Base-by-base conservation (phyloP, 2,797 vertebrate species). In the Glyptemys insculpta region DNA sequence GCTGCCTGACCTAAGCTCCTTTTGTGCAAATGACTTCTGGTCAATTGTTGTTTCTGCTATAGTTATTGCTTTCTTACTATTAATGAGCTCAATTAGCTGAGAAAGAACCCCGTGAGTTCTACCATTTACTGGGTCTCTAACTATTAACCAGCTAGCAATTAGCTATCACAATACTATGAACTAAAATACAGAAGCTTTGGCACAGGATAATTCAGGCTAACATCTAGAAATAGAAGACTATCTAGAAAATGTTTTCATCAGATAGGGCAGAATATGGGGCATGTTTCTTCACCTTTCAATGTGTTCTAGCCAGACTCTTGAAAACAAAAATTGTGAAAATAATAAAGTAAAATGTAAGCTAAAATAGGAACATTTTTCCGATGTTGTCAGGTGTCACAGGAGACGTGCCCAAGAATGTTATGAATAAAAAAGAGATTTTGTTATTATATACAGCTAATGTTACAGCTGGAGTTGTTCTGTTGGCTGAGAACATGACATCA, bases 361-460 rank as follows among this genome's bases (percentile, higher is more conserved):
- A 95, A 91, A 92, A 29, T 53, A 37, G 74, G 31, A 96, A 5
- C 9, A 3, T 8, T 94, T 94, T 94, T 93, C 87, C 50, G 76
- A 86, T 74, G 47, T 47, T 57, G 90, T 80, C 50, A 79, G n/a
- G 49, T 79, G 25, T 7, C 23, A 53, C 18, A 15, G 86, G 52
- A 68, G 91, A 47, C 7, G 87, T 91, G 57, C 4, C 2, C 53
- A 65, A 41, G 23, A 82, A 54, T 68, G 9, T 65, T 76, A 83
- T 89, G 90, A 90, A 94, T 84, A 68, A 81, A 91, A 68, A 21
- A 7, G 41, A 89, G 29, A 62, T 34, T 62, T 34, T 50, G 7
- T 29, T 87, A 62, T 34, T 84, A 6, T 59, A 18, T 79, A 53
- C 52, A 87, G n/a, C 84, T 47, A 83, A 76, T 87, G 29, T 37